These are phyloP conservation scores for Drosophila quadrilineata DNA, from an alignment of 1,140 invertebrate species.

Conservation along the genomic window DNA sequence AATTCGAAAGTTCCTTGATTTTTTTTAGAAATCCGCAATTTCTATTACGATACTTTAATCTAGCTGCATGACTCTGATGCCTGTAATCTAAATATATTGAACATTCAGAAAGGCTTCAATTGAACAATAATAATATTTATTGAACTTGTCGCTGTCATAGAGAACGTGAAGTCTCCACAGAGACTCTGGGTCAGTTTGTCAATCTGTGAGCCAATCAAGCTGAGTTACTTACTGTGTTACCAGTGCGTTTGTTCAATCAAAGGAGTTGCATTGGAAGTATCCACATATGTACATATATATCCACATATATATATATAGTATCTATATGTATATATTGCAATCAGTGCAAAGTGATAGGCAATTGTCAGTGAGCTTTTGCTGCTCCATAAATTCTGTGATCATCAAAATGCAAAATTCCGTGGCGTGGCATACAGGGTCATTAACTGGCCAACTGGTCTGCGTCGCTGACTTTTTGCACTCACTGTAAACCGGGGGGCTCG, in stretches of 20 bases:
- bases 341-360: slow-evolving; percentile 34
- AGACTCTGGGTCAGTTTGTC: slow-evolving; percentile 67
- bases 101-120: too few relatives aligned
- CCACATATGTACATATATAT: too few relatives aligned
- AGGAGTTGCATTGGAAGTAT: not conserved
- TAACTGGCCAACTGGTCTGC: slow-evolving; percentile 41
- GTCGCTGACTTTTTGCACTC: slow-evolving; percentile 45
- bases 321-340: too few relatives aligned
- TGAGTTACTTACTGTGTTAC: slow-evolving; percentile 59
- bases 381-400: slow-evolving; percentile 25
- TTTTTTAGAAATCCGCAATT: too few relatives aligned
- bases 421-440: slow-evolving; percentile 68
- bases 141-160: slow-evolving; percentile 58
- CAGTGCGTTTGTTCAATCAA: slow-evolving; percentile 42
- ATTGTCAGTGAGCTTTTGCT: slow-evolving; percentile 10
- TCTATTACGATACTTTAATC: slow-evolving; percentile 5
- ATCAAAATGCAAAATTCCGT: slow-evolving; percentile 43
- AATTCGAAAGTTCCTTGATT: too few relatives aligned
- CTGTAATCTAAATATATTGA: too few relatives aligned
- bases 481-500: slow-evolving; percentile 22
- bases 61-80: slow-evolving; percentile 4
- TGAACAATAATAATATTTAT: slow-evolving; percentile 55
- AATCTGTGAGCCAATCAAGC: slow-evolving; percentile 52
- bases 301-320: too few relatives aligned
- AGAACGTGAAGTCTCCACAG: too few relatives aligned